Evolutionary conservation across 2,113 vertebrate species (phyloP).

Genomic region (Mastomys coucha): DNA sequence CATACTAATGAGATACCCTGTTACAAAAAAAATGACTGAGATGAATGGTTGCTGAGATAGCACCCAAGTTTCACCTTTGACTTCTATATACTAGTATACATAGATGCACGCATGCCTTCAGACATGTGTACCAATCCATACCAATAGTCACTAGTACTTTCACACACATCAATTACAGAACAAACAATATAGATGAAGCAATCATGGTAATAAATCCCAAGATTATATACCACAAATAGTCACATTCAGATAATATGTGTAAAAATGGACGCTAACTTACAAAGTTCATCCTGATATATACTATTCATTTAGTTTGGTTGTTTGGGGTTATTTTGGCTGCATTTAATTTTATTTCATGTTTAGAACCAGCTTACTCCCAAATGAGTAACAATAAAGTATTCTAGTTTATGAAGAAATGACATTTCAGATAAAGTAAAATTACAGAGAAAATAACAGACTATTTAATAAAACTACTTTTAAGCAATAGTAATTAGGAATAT

Average conservation of each 20-base stretch:
- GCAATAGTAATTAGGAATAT: not conserved
- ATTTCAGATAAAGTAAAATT: not conserved
- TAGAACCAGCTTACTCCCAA: not conserved
- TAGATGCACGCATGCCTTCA: not conserved
- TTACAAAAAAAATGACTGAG: not conserved
- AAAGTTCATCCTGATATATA: not conserved
- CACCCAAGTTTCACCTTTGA: not conserved
- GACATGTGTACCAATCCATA: not conserved
- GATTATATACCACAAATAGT: not conserved
- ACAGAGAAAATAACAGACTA: not conserved
- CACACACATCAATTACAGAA: not conserved
- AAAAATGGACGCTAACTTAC: not conserved
- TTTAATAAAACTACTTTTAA: not conserved
- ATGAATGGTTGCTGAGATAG: not conserved
- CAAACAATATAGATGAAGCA: not conserved
- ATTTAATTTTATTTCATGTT: not conserved
- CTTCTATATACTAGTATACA: not conserved
- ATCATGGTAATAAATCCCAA: not conserved
- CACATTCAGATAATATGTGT: not conserved
- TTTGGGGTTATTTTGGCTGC: not conserved
- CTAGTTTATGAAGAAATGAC: not conserved
- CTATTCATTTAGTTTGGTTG: not conserved
- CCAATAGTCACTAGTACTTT: not conserved
- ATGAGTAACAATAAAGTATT: not conserved
- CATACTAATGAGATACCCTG: not conserved